phyloP scores from a whole-genome alignment of 2,888 invertebrate genomes.

The Drosophila ezoana region DNA sequence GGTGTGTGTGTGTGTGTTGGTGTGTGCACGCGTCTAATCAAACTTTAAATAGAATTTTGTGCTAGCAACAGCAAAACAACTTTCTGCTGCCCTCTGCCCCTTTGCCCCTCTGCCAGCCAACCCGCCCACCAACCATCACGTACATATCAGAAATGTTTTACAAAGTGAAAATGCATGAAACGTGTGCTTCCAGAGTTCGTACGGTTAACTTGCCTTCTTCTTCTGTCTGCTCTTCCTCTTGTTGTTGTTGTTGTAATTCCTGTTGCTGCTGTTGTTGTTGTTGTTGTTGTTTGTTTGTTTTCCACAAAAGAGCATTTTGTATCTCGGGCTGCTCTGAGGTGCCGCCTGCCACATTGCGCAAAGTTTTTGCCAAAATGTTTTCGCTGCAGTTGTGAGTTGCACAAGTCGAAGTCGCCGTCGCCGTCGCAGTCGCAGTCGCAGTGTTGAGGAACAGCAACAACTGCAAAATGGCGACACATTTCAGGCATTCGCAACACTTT shows the following conservation, averaged over 20 bases:
- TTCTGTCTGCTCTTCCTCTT: conserved; percentile 3
- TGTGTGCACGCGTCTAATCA: conserved; percentile 64
- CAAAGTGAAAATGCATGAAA: conserved; percentile 78
- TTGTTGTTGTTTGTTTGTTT: conserved; percentile 48
- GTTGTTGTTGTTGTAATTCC: conserved; percentile 10
- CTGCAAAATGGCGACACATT: conserved; percentile 71
- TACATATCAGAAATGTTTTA: conserved; percentile 79
- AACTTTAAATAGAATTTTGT: conserved; percentile 77
- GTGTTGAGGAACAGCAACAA: conserved; percentile 36
- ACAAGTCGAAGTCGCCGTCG: conserved; percentile 40
- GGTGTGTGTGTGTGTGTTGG: conserved; percentile 6
- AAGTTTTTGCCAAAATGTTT: conserved; percentile 65
- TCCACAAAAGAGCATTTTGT: conserved; percentile 75
- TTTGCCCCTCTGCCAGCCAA: background rate
- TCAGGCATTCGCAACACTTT: conserved; percentile 68
- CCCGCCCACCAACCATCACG: conserved; percentile 40
- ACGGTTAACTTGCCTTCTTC: conserved; percentile 65
- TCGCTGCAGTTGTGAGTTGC: conserved; percentile 49
- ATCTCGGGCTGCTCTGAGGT: conserved; percentile 40
- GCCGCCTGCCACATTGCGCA: conserved; percentile 70
- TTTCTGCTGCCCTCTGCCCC: background rate
- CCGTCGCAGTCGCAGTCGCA: conserved; percentile 21
- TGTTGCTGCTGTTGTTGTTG: conserved; percentile 23
- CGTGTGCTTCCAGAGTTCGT: conserved; percentile 65
- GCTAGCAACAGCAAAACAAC: conserved; percentile 42